A percentile compares a stretch with the other conserved stretches of the same genome.
phyloP scores from a whole-genome alignment of 2,888 invertebrate species.

The Nasonia oneida region DNA sequence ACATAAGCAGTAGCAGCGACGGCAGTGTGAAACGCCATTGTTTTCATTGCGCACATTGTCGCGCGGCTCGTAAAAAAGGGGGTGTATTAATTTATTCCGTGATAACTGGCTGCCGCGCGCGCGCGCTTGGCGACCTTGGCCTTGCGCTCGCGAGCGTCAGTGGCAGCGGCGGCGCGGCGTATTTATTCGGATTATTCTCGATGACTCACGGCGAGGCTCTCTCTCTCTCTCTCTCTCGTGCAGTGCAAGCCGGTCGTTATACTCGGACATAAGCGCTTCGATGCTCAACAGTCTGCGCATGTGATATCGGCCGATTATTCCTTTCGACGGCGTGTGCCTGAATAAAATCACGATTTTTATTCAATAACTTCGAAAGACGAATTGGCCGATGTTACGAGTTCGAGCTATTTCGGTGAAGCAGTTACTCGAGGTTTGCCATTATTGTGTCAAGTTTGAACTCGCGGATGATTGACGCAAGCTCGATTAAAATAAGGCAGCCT shows the following conservation, averaged over 20 bases:
- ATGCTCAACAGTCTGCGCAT: neutral
- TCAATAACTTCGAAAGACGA: too few relatives aligned
- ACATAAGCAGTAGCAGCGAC: neutral
- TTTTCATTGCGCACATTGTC: neutral
- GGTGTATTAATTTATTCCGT: constrained; percentile 71
- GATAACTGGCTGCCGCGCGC: constrained; percentile 66
- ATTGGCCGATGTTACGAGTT: too few relatives aligned
- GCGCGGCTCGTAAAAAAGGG: constrained; percentile 36
- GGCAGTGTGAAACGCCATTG: neutral
- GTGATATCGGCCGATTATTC: too few relatives aligned
- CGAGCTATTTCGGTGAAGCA: too few relatives aligned
- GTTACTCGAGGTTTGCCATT: too few relatives aligned
- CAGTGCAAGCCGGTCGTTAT: constrained; percentile 20
- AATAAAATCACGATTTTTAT: too few relatives aligned
- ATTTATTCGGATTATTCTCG: constrained; percentile 70
- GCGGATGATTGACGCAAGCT: too few relatives aligned
- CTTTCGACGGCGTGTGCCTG: too few relatives aligned
- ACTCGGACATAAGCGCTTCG: neutral
- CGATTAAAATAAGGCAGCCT: neutral
- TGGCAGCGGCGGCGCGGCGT: constrained; percentile 45
- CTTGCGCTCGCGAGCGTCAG: constrained; percentile 70
- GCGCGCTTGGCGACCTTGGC: constrained; percentile 69
- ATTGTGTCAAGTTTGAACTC: too few relatives aligned
- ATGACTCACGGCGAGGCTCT: constrained; percentile 68
- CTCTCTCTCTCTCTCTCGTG: neutral